These are phyloP conservation scores for Aleiodes testaceus DNA, from an alignment of 2,888 invertebrate genomes.

Conservation along the genomic window DNA sequence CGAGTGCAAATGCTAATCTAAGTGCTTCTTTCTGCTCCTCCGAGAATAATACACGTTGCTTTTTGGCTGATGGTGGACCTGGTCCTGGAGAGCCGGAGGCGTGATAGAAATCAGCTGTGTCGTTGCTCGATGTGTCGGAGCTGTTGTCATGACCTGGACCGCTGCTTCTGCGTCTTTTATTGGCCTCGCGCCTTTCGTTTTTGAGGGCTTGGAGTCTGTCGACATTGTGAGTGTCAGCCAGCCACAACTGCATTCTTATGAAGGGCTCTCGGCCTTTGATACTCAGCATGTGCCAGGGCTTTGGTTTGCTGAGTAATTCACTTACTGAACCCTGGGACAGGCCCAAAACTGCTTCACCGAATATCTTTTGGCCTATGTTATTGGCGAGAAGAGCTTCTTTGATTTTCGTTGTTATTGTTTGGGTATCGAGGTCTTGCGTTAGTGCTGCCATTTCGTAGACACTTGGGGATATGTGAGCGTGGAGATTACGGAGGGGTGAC, in stretches of 20 bases:
- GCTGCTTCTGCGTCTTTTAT: slow-evolving; percentile 89
- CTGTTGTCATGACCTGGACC: slow-evolving; percentile 90
- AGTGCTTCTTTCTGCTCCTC: slow-evolving; percentile 99
- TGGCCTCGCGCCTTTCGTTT: slow-evolving; percentile 92
- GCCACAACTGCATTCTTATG: slow-evolving; percentile 97
- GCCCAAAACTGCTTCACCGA: slow-evolving; percentile 97
- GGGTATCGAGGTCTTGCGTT: slow-evolving; percentile 96
- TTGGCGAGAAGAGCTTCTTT: slow-evolving; percentile 97
- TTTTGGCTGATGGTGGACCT: slow-evolving; percentile 89
- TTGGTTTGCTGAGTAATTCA: slow-evolving; percentile 97
- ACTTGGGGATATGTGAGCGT: slow-evolving; percentile 93
- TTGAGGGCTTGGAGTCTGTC: slow-evolving; percentile 93
- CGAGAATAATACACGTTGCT: slow-evolving; percentile 96
- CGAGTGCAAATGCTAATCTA: slow-evolving; percentile 93
- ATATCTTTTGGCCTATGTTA: slow-evolving; percentile 98
- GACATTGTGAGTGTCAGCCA: slow-evolving; percentile 95
- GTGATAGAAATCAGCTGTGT: slow-evolving; percentile 91
- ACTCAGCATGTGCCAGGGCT: slow-evolving; percentile 99
- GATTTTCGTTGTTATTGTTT: slow-evolving; percentile 95
- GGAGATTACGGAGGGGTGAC: slow-evolving; percentile 82
- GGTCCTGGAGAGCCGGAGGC: slow-evolving; percentile 86
- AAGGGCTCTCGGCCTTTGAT: slow-evolving; percentile 98
- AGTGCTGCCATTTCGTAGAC: slow-evolving; percentile 98
- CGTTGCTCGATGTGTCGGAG: slow-evolving; percentile 90
- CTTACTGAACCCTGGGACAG: slow-evolving; percentile 97